phyloP scores from a whole-genome alignment of 1,140 invertebrate species.

The Bombyx mandarina region DNA sequence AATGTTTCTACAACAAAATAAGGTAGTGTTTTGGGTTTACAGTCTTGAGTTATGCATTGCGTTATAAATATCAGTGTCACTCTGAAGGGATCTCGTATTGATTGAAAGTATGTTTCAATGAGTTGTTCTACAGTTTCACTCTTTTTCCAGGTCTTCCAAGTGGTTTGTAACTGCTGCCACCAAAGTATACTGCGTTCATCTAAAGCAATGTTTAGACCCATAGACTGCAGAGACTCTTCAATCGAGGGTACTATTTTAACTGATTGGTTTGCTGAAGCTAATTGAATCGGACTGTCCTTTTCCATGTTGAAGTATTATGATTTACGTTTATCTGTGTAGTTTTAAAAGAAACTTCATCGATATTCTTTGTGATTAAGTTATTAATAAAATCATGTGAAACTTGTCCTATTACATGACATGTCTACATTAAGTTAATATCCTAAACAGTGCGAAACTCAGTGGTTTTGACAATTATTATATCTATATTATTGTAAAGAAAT shows the following conservation, averaged over 20 bases:
- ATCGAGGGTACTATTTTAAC: conserved; percentile 61
- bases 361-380: conserved; percentile 3
- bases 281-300: conserved; percentile 39
- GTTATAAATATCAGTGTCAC: conserved; percentile 43
- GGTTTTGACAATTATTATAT: no score
- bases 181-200: conserved; percentile 32
- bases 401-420: no score
- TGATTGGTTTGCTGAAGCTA: conserved; percentile 44
- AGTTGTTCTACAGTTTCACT: conserved; percentile 37
- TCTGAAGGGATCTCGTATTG: conserved; percentile 36
- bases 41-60: conserved; percentile 59
- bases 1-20: conserved; percentile 53
- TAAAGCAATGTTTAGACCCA: conserved; percentile 44
- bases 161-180: conserved; percentile 41
- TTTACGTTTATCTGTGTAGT: not conserved
- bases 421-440: no score
- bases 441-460: no score
- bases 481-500: no score
- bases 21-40: conserved; percentile 54
- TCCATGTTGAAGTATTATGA: conserved; percentile 4
- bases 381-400: no score
- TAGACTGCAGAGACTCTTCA: conserved; percentile 45
- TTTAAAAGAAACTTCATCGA: not conserved
- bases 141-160: conserved; percentile 60
- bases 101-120: conserved; percentile 35